Evolutionary conservation across 2,797 vertebrate genomes (phyloP).

Genomic region (Macroramphosus scolopax): DNA sequence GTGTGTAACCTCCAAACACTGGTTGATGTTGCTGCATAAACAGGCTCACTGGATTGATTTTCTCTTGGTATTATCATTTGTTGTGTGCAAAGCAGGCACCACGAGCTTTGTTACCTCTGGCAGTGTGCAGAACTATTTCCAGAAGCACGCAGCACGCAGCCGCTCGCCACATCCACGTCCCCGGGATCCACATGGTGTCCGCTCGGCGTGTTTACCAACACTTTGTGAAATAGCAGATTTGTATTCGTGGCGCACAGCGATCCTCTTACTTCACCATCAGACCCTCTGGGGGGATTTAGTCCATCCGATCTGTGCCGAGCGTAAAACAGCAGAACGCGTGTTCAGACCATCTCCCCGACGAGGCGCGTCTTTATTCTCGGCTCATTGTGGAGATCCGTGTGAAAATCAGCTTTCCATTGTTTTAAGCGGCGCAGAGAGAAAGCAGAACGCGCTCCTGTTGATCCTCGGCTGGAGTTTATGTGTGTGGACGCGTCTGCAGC

Average conservation of each 20-base stretch:
- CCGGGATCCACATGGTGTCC: conserved; percentile 64
- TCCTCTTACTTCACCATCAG: background rate
- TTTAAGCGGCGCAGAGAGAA: no score
- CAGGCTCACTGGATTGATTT: no score
- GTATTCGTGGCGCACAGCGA: no score
- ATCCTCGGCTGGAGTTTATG: background rate
- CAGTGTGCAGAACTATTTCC: conserved; percentile 46
- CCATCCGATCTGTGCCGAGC: conserved; percentile 10
- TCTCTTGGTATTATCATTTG: no score
- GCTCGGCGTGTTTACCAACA: conserved; percentile 2
- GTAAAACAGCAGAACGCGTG: conserved; percentile 1
- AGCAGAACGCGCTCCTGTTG: conserved; percentile 16
- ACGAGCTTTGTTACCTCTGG: conserved; percentile 58
- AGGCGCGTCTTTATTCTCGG: no score
- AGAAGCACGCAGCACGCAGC: conserved; percentile 65
- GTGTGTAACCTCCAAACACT: no score
- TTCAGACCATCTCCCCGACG: conserved; percentile 41
- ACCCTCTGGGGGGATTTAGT: conserved; percentile 16
- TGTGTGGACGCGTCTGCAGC: conserved; percentile 5
- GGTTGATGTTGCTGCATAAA: background rate
- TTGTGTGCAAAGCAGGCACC: no score
- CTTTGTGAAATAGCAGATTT: no score
- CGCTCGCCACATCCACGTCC: conserved; percentile 43
- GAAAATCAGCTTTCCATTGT: conserved; percentile 20
- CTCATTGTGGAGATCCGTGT: conserved; percentile 4